Evolutionary conservation across 1,140 invertebrate genomes (phyloP).

Genomic region (Macrobrachium nipponense): DNA sequence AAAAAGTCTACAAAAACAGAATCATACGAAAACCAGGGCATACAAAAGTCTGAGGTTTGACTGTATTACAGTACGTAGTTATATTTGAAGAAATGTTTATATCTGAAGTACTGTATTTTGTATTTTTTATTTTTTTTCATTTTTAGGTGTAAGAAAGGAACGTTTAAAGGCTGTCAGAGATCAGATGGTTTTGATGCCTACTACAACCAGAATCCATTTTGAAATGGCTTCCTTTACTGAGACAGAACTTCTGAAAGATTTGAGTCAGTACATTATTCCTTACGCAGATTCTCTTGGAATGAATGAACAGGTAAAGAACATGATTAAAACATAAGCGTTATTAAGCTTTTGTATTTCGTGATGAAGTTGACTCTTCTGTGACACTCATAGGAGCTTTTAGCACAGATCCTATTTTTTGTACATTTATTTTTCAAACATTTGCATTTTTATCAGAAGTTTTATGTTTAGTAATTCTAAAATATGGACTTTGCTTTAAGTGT

Average conservation of each 20-base stretch:
- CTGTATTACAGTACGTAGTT: no score
- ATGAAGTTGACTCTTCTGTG: neutral
- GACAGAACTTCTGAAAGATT: constrained; percentile 75
- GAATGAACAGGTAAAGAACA: constrained; percentile 81
- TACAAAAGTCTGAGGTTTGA: no score
- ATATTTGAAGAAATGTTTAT: no score
- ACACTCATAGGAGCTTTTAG: no score
- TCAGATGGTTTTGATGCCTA: constrained; percentile 76
- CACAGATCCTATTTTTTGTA: no score
- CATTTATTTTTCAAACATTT: no score
- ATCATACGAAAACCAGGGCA: no score
- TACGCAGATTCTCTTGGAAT: constrained; percentile 88
- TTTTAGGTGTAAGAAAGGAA: constrained; percentile 74
- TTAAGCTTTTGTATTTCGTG: neutral
- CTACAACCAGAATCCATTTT: constrained; percentile 81
- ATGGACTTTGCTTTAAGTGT: no score
- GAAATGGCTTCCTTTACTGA: constrained; percentile 91
- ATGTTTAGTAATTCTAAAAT: no score
- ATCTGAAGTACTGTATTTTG: neutral
- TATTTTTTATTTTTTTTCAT: constrained; percentile 65
- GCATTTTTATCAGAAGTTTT: no score
- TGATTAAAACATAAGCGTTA: neutral
- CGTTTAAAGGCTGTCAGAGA: constrained; percentile 77
- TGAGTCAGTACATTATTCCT: constrained; percentile 79
- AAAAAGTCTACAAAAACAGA: no score